A percentile compares a stretch with the other conserved stretches of the same genome.
phyloP scores from a whole-genome alignment of 2,888 invertebrate species.

The Drosophila prostipennis region DNA sequence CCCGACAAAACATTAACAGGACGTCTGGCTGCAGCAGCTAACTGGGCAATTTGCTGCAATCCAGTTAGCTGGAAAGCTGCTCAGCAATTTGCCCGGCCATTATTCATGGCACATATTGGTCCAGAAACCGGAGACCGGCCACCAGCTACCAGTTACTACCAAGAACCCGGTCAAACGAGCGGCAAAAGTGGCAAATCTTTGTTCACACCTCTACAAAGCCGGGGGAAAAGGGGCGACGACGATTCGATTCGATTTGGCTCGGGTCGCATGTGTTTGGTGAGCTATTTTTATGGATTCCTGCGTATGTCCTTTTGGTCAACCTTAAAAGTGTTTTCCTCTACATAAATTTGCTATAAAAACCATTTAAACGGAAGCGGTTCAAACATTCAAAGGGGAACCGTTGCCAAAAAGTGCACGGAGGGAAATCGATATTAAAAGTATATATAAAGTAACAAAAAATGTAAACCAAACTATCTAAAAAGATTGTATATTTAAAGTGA shows the following conservation, averaged over 20 bases:
- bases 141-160: constrained; percentile 8
- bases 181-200: constrained; percentile 79
- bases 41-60: constrained; percentile 48
- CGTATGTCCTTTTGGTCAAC: constrained; percentile 72
- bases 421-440: background rate
- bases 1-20: constrained; percentile 34
- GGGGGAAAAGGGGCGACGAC: constrained; percentile 1
- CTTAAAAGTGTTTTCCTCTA: constrained; percentile 79
- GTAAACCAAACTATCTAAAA: no score
- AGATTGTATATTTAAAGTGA: no score
- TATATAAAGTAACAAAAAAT: background rate
- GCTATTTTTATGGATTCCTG: constrained; percentile 79
- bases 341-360: constrained; percentile 81
- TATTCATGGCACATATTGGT: constrained; percentile 73
- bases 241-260: constrained; percentile 31
- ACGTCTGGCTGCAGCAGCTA: constrained; percentile 39
- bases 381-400: constrained; percentile 70
- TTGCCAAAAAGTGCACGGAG: constrained; percentile 49
- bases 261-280: constrained; percentile 66
- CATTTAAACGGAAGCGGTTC: constrained; percentile 79
- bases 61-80: constrained; percentile 43
- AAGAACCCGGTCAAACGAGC: constrained; percentile 57
- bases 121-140: constrained; percentile 32
- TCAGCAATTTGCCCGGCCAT: constrained; percentile 72
- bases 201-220: constrained; percentile 65